These are phyloP conservation scores for Monopterus albus DNA, from an alignment of 2,113 vertebrate genomes.

Conservation along the genomic window DNA sequence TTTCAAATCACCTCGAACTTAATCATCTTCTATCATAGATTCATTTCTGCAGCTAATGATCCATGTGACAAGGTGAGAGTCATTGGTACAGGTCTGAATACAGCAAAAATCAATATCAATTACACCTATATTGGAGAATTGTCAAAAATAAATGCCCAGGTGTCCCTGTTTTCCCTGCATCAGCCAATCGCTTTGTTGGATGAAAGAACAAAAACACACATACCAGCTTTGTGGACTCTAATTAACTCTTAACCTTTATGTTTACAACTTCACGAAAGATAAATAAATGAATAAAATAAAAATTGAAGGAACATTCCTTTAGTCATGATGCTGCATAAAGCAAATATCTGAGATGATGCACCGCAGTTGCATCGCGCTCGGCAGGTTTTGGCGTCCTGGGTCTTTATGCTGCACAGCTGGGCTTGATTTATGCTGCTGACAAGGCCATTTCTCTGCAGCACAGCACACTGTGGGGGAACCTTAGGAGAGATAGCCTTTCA, in stretches of 20 bases:
- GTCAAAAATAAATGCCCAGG: constrained; percentile 71
- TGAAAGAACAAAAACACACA: constrained; percentile 25
- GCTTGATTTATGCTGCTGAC: constrained; percentile 83
- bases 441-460: constrained; percentile 80
- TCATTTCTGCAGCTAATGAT: constrained; percentile 65
- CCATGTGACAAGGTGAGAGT: constrained; percentile 70
- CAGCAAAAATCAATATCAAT: constrained; percentile 80
- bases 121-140: constrained; percentile 77
- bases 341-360: constrained; percentile 28
- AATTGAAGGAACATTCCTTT: constrained; percentile 10
- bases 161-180: constrained; percentile 49
- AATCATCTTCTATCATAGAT: constrained; percentile 42
- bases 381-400: constrained; percentile 63
- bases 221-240: constrained; percentile 53
- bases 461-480: constrained; percentile 61
- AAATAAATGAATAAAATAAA: no score
- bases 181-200: constrained; percentile 61
- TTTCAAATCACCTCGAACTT: constrained; percentile 14
- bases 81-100: constrained; percentile 61
- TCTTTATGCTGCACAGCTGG: constrained; percentile 60
- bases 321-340: constrained; percentile 21
- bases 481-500: constrained; percentile 77
- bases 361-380: background rate
- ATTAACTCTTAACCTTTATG: constrained; percentile 69
- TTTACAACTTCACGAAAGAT: constrained; percentile 38